phyloP scores from a whole-genome alignment of 2,888 invertebrate genomes.

The Pediacus dermestoides region DNA sequence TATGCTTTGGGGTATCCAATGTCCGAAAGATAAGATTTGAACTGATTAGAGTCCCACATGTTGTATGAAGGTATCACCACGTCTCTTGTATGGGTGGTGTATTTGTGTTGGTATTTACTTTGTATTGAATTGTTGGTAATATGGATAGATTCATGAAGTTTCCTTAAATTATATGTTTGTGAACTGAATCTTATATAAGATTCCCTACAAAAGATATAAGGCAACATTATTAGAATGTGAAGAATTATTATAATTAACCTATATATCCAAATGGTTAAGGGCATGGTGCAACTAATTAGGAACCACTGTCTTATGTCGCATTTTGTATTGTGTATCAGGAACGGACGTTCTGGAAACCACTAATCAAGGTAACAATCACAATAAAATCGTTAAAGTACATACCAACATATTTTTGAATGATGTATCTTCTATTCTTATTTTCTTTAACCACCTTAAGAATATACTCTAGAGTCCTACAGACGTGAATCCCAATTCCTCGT shows the following conservation, averaged over 20 bases:
- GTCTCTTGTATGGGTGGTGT: constrained; percentile 49
- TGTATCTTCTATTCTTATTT: constrained; percentile 62
- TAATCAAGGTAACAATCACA: not conserved
- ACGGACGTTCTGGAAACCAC: constrained; percentile 56
- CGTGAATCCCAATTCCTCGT: constrained; percentile 77
- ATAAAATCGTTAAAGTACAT: constrained; percentile 25
- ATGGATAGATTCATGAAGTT: constrained; percentile 82
- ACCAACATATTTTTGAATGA: constrained; percentile 91
- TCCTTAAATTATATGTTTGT: constrained; percentile 71
- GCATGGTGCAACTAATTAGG: constrained; percentile 72
- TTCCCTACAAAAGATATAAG: constrained; percentile 51
- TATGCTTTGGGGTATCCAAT: constrained; percentile 61
- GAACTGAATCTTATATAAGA: constrained; percentile 86
- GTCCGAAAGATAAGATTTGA: constrained; percentile 56
- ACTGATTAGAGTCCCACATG: constrained; percentile 80
- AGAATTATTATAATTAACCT: constrained; percentile 50
- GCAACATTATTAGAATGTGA: not conserved
- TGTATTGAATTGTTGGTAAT: constrained; percentile 86
- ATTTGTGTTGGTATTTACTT: constrained; percentile 62
- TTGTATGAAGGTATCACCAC: constrained; percentile 67
- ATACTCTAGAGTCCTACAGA: constrained; percentile 70
- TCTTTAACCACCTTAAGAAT: constrained; percentile 62
- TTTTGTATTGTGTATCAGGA: constrained; percentile 80
- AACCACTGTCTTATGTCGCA: constrained; percentile 92
- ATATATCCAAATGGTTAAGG: constrained; percentile 83